Percentiles rank a stretch among this genome's conserved stretches.
phyloP scores from a whole-genome alignment of 2,888 invertebrate genomes.

The Cecidostiba fungosa region DNA sequence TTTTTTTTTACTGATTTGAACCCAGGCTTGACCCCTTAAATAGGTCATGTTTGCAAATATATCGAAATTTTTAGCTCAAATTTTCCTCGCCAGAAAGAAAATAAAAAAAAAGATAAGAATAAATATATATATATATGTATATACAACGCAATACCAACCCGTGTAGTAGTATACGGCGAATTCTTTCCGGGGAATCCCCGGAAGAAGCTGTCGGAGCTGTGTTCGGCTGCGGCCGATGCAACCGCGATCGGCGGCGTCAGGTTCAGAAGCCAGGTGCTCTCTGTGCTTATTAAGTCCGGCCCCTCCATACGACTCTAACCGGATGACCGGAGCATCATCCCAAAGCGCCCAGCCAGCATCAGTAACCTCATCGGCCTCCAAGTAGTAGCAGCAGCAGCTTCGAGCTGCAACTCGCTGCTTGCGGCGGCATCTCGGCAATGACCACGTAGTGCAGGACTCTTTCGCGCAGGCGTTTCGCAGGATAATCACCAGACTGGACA shows the following conservation, averaged over 20 bases:
- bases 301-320: slow-evolving; percentile 80
- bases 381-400: neutral
- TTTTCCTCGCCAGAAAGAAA: too few species aligned
- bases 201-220: slow-evolving; percentile 73
- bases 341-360: slow-evolving; percentile 67
- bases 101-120: neutral
- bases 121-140: too few species aligned
- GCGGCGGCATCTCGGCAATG: slow-evolving; percentile 14
- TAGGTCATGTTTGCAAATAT: too few species aligned
- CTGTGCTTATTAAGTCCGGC: slow-evolving; percentile 75
- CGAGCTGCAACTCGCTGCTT: neutral
- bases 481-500: neutral
- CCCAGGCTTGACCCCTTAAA: too few species aligned
- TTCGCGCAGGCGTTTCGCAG: neutral
- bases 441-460: neutral
- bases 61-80: too few species aligned
- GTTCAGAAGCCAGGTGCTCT: slow-evolving; percentile 78
- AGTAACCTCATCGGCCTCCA: slow-evolving; percentile 27
- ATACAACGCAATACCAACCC: slow-evolving; percentile 69
- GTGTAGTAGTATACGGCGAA: slow-evolving; percentile 79
- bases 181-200: slow-evolving; percentile 77
- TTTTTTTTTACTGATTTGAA: too few species aligned
- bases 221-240: slow-evolving; percentile 63
- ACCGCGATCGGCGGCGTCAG: slow-evolving; percentile 72
- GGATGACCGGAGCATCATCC: slow-evolving; percentile 78